Base-by-base conservation (phyloP, 2,888 invertebrate genomes). In the Smittia aterrima region DNA sequence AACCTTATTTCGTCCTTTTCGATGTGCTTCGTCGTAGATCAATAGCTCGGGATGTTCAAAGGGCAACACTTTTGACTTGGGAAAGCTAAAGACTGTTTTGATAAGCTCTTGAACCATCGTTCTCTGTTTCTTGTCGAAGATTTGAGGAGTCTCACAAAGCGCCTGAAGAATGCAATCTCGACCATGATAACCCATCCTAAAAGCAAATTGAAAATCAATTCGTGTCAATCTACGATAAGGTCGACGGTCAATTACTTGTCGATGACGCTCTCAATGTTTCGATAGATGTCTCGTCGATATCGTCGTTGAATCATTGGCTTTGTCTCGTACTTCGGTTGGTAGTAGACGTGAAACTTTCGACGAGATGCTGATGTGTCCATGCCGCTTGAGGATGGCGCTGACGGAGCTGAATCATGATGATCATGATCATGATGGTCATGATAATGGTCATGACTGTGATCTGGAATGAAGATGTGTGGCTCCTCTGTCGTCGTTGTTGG, bases 131-230 rank as follows among this genome's bases (percentile, higher is more conserved):
- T 87, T 86, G 11, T 86, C 84, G 40, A 91, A 83, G n/a, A 87
- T 84, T 76, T 88, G 88, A 0, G 88, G 87, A 1, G 90, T 88
- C 79, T 92, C 92, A 80, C 92, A 92, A 0, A 92, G 82, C 0
- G 91, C 88, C 75, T 89, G 87, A 62, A 90, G 82, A 53, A 92
- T 85, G 79, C 92, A 92, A 9, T 87, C 85, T 68, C 89, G 84
- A 0, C 92, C 92, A 78, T 88, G 86, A 78, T 89, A 90, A 0
- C 92, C 92, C 88, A 92, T 90, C 76, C 92, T 92, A 81, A 32
- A 64, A 64, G 16, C 9, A 64, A 3, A 58, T 66, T 38, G 53
- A 66, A 2, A 22, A 64, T 6, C 11, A 11, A 38, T 38, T 22
- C 11, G 22, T 47, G 47, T 47, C 13, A 47, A 47, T 47, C 47